These are phyloP conservation scores for Pocillopora damicornis DNA, from an alignment of 64 coral and sea anemone genomes.

Conservation along the genomic window DNA sequence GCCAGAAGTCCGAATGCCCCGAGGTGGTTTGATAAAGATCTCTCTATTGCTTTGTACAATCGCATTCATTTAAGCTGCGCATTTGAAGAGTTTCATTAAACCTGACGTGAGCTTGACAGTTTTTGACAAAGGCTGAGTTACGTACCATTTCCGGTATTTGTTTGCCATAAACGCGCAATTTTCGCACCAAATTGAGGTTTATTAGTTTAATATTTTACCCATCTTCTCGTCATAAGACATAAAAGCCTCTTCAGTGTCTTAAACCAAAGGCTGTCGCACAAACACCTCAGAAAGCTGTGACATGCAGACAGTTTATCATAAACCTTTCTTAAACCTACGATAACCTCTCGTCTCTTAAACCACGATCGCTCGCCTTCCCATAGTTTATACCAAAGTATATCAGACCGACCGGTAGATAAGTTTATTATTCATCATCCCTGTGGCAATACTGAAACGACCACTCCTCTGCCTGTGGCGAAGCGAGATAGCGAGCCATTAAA, in stretches of 20 bases:
- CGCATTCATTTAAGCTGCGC: constrained; percentile 19
- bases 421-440: constrained; percentile 18
- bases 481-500: constrained; percentile 2
- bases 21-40: background rate
- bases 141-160: constrained; percentile 71
- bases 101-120: constrained; percentile 63
- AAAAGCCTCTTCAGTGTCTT: background rate
- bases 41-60: background rate
- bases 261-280: background rate
- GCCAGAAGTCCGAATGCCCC: background rate
- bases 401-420: constrained; percentile 13
- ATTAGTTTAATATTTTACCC: constrained; percentile 59
- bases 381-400: constrained; percentile 10
- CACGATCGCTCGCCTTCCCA: background rate
- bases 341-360: background rate
- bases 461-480: constrained; percentile 16
- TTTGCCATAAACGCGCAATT: constrained; percentile 58
- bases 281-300: background rate
- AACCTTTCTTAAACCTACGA: background rate
- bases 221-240: constrained; percentile 23
- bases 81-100: constrained; percentile 53
- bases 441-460: constrained; percentile 9
- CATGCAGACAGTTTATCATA: background rate
- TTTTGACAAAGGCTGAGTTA: constrained; percentile 52
- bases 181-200: constrained; percentile 54